phyloP scores from a whole-genome alignment of 2,113 vertebrate genomes.

The Eurypyga helias region DNA sequence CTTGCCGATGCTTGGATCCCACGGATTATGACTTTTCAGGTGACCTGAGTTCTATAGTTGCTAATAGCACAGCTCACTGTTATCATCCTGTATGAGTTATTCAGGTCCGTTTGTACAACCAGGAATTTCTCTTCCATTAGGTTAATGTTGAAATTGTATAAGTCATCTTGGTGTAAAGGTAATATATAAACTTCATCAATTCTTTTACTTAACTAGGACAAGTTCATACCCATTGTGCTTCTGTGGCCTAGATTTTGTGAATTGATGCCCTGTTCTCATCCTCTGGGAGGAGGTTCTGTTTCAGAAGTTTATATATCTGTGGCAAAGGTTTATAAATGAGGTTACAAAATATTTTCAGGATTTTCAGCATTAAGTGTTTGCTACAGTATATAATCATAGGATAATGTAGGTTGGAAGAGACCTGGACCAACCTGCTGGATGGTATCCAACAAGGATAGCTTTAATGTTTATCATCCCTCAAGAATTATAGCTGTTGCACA shows the following conservation, averaged over 20 bases:
- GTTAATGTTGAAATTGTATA: not conserved
- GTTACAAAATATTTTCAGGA: not conserved
- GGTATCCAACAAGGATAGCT: not conserved
- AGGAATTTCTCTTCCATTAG: not conserved
- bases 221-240: not conserved
- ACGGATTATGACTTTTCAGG: not conserved
- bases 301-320: conserved; percentile 29
- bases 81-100: not conserved
- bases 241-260: conserved; percentile 26
- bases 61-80: not conserved
- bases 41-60: not conserved
- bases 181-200: not conserved
- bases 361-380: not conserved
- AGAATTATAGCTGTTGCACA: not conserved
- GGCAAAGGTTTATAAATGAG: conserved; percentile 16
- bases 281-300: conserved; percentile 19
- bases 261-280: not conserved
- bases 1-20: not conserved
- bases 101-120: not conserved
- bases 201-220: conserved; percentile 31
- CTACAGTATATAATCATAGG: not conserved
- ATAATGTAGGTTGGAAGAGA: not conserved
- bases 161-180: not conserved
- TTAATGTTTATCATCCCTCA: not conserved
- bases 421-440: not conserved